These are phyloP conservation scores for Chrysomela aeneicollis DNA, from an alignment of 2,888 invertebrate species.

Conservation along the genomic window DNA sequence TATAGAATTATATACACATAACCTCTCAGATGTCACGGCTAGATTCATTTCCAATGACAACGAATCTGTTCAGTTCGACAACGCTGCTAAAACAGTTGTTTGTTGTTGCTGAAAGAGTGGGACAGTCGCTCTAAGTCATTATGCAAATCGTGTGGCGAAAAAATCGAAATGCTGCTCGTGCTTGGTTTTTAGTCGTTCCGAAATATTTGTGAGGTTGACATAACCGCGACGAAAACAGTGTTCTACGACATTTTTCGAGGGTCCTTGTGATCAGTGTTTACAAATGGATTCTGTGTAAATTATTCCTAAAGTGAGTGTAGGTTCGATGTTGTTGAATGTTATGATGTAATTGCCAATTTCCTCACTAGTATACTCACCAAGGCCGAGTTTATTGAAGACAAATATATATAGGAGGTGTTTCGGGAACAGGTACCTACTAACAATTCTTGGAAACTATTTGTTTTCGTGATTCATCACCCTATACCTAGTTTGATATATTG, in stretches of 20 bases:
- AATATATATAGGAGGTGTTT: too few species aligned
- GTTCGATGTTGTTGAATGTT: constrained; percentile 28
- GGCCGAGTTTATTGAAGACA: constrained; percentile 16
- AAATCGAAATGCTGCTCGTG: constrained; percentile 41
- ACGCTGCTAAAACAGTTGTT: constrained; percentile 20
- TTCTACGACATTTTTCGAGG: not conserved
- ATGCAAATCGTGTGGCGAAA: constrained; percentile 42
- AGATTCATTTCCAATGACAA: not conserved
- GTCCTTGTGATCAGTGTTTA: constrained; percentile 6
- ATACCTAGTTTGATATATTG: too few species aligned
- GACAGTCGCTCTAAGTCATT: constrained; percentile 40
- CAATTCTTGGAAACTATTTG: too few species aligned
- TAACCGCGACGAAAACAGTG: constrained; percentile 27
- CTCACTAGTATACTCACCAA: not conserved
- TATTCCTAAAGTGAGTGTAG: constrained; percentile 42
- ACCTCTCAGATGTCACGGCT: not conserved
- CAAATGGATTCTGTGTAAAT: constrained; percentile 8
- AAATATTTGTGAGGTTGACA: constrained; percentile 40
- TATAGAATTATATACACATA: not conserved
- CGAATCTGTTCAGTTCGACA: constrained; percentile 17
- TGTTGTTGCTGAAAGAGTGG: constrained; percentile 33
- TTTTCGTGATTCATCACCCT: too few species aligned
- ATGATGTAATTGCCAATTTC: constrained; percentile 12
- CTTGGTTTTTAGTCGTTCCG: constrained; percentile 39
- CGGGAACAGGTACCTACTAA: too few species aligned